Base-by-base conservation (phyloP, 2,113 vertebrate species). In the Echinops telfairi region DNA sequence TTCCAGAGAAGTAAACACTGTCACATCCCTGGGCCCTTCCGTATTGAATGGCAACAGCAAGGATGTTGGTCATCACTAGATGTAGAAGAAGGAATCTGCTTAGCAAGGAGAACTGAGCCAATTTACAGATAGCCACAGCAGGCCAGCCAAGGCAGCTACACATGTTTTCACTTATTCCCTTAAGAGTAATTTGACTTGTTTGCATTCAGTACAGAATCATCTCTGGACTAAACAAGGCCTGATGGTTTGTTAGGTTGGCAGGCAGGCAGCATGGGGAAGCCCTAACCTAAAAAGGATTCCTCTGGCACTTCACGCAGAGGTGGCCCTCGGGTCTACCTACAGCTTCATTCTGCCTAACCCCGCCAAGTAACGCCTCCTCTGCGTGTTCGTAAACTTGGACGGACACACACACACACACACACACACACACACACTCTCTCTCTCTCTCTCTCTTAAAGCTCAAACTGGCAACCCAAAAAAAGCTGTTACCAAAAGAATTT, bases 121-220 rank as follows among this genome's bases (percentile, higher is more conserved):
- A 58, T 70, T 58, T 85, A 80, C 33, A 96, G n/a, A 77, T 4
- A 36, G 47, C 89, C 79, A 9, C 27, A 53, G 2, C 9, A 62
- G 47, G 47, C 78, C 88, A 88, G 43, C 38, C 82, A 82, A 75
- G 33, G 43, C 73, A 73, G 43, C 27, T 60, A 82, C 78, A 88
- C 62, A 38, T 71, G 66, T 94, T 93, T 96, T 88, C 79, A 85
- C n/a, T 90, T 91, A 94, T 10, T 96, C 47, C 78, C 88, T 90
- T 84, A 88, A 82, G 38, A 92, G 70, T 94, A 83, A 94, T 92
- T 91, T 86, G 33, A 88, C 68, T 94, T 94, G 43, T 91, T 89
- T 94, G 76, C 77, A 92, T 86, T 90, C 94, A 47, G 36, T 90
- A 90, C 38, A 83, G 60, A 86, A 83, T 80, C 31, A 81, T 80